These are phyloP conservation scores for Passerina amoena DNA, from an alignment of 2,113 vertebrate species.

Conservation along the genomic window DNA sequence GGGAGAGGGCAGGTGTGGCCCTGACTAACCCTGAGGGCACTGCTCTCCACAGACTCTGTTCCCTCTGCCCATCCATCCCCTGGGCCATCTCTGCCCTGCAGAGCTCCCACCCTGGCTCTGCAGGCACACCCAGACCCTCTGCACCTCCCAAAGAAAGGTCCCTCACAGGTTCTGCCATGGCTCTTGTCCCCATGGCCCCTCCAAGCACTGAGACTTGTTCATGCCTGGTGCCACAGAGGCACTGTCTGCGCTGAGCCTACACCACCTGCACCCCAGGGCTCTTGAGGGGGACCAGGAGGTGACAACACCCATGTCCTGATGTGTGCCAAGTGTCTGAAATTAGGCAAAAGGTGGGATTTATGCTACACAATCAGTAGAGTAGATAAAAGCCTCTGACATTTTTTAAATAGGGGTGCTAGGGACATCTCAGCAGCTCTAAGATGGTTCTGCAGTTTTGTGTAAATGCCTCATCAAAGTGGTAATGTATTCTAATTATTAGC, in stretches of 20 bases:
- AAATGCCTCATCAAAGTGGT: conserved; percentile 43
- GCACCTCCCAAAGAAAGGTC: background rate
- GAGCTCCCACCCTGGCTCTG: background rate
- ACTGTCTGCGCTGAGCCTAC: background rate
- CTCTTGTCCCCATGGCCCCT: too few species aligned
- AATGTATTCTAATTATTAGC: conserved; percentile 54
- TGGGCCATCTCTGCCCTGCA: background rate
- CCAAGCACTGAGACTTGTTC: rapidly evolving
- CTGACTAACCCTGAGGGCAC: background rate
- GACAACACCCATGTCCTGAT: rapidly evolving
- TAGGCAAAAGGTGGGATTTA: background rate
- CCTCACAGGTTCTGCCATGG: background rate
- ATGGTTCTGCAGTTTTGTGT: background rate
- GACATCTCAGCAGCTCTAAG: background rate
- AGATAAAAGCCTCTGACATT: background rate
- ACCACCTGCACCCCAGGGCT: background rate
- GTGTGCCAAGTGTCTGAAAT: background rate
- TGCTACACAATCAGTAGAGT: background rate
- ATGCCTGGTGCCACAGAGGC: background rate
- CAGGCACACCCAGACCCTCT: background rate
- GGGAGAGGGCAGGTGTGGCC: background rate
- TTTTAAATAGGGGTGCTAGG: conserved; percentile 15
- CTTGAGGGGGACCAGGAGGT: background rate
- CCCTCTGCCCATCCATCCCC: background rate
- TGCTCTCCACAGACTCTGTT: background rate